phyloP scores from a whole-genome alignment of 2,797 vertebrate genomes.

The Lutra lutra region DNA sequence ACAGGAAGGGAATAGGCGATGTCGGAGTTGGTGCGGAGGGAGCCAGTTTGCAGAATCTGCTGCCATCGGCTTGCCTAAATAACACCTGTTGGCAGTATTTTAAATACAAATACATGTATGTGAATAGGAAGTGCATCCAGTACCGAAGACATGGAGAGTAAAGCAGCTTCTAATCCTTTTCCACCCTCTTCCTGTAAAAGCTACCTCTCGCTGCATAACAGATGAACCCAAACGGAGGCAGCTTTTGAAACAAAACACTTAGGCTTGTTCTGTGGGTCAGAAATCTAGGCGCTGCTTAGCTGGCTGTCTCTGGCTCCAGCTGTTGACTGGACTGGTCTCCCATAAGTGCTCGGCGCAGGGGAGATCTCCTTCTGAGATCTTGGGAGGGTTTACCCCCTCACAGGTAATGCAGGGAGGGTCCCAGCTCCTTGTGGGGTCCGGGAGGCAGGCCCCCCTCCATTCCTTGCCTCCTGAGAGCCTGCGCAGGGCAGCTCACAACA shows the following conservation, averaged over 20 bases:
- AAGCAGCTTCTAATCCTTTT: neutral
- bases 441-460: neutral
- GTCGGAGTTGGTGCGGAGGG: neutral
- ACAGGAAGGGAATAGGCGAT: neutral
- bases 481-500: neutral
- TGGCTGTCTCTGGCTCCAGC: neutral
- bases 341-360: rapidly evolving
- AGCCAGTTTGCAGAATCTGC: neutral
- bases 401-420: neutral
- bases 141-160: neutral
- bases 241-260: neutral
- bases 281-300: neutral
- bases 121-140: neutral
- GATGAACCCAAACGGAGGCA: neutral
- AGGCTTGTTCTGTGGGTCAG: neutral
- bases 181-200: neutral
- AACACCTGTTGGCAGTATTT: neutral
- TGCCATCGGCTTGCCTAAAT: neutral
- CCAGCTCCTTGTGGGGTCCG: neutral
- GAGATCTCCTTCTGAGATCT: neutral
- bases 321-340: neutral
- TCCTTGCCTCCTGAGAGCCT: neutral
- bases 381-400: neutral
- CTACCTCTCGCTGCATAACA: neutral
- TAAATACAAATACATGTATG: neutral